These are phyloP conservation scores for Calidris pugnax DNA, from an alignment of 2,113 vertebrate species.

Conservation along the genomic window DNA sequence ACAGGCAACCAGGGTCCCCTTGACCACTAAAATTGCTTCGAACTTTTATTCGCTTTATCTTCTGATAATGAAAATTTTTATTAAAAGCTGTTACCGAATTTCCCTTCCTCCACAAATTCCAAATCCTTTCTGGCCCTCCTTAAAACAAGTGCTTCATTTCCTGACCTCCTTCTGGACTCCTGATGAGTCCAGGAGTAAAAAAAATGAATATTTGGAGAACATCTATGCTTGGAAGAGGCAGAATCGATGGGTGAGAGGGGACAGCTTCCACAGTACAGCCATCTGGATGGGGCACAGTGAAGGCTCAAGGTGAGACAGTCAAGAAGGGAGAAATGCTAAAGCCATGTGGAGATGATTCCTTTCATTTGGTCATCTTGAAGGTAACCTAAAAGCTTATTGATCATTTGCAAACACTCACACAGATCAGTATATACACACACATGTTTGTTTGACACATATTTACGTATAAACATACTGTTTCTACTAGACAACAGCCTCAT, in stretches of 20 bases:
- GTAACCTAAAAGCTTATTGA: background rate
- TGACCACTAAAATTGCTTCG: constrained; percentile 20
- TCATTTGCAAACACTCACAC: background rate
- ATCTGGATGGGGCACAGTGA: background rate
- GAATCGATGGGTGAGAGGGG: background rate
- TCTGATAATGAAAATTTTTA: background rate
- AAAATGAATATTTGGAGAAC: background rate
- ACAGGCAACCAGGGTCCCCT: constrained; percentile 16
- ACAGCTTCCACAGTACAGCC: background rate
- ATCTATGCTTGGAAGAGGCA: background rate
- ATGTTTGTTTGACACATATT: background rate
- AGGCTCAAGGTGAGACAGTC: background rate
- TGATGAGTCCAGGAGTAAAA: background rate
- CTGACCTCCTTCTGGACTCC: background rate
- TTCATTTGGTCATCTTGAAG: background rate
- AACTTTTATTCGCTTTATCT: background rate
- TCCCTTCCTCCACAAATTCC: background rate
- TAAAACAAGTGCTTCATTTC: background rate
- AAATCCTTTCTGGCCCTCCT: background rate
- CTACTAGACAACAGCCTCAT: background rate
- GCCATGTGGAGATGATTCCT: background rate
- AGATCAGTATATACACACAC: background rate
- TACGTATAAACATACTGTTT: background rate
- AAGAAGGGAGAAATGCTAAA: background rate
- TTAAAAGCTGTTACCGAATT: background rate